Base-by-base conservation (phyloP, 2,888 invertebrate species). In the Caenorhabditis afra region DNA sequence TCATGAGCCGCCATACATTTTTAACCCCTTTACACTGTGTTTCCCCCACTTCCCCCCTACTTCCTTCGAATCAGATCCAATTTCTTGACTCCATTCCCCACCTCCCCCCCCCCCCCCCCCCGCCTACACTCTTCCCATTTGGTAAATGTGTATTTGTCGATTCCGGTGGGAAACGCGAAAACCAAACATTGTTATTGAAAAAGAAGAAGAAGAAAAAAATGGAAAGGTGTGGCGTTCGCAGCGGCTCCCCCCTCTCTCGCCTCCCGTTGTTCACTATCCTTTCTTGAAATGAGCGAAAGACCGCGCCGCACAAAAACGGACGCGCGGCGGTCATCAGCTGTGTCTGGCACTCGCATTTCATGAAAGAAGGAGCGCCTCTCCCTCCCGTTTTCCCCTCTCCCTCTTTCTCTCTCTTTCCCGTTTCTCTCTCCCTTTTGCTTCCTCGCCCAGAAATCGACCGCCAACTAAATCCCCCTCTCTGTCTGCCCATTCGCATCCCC, bases 301-400 rank as follows among this genome's bases (percentile, higher is more conserved):
- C 57, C 57, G 57, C 57, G 41, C 22, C 57, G 57, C 57, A n/a
- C 58, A 44, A 58, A 58, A 58, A 45, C 22, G 18, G 58, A 45
- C 58, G 58, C 58, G 58, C 22, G n/a, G 58, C 58, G 58, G 58
- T 58, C 55, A 55, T 52, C 53, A 53, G 57, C 39, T 57, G 57
- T 20, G 52, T 53, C 29, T 53, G 29, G 29, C 29, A 29, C 29
- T 53, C 35, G 29, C 53, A 16, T 18, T 16, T 53, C 53, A 53
- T 53, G 53, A n/a, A 37, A 37, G 29, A 53, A 18, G 18, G 39
- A 57, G 57, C 20, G 41, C 18, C 41, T n/a, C 49, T 55, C 55
- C 37, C 66, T 18, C 35, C 44, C 44, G 12, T 64, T 47, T 18
- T 20, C 29, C 58, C 22, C 41, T 61, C 52, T 53, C 44, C 18